phyloP scores from a whole-genome alignment of 2,113 vertebrate species.

The Bostrychus sinensis region DNA sequence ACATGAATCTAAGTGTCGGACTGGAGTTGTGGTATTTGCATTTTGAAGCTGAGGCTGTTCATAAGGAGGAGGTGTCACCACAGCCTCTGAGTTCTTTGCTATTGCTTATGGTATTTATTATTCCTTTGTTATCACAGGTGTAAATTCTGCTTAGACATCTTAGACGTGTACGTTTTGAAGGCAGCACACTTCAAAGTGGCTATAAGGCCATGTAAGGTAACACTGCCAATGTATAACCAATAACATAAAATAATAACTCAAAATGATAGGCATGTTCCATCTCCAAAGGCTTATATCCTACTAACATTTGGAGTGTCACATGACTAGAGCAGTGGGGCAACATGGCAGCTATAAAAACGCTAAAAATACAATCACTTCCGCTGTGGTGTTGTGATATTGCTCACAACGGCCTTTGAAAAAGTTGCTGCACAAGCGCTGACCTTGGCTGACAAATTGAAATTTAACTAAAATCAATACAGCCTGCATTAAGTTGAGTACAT shows the following conservation, averaged over 20 bases:
- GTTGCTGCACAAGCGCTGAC: neutral
- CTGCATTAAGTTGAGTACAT: no score
- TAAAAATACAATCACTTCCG: neutral
- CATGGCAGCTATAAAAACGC: conserved; percentile 14
- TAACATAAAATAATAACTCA: neutral
- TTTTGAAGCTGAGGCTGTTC: neutral
- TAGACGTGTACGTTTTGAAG: neutral
- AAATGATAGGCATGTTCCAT: no score
- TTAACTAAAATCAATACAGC: neutral
- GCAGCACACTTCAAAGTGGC: neutral
- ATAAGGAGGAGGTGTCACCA: neutral
- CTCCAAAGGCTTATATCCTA: neutral
- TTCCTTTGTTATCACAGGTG: neutral
- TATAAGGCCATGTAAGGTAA: no score
- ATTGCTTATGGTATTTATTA: neutral
- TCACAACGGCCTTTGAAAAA: neutral
- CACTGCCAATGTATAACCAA: neutral
- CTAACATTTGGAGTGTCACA: conserved; percentile 15
- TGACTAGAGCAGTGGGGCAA: conserved; percentile 7
- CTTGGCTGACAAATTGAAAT: neutral
- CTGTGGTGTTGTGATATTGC: neutral
- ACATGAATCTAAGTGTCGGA: conserved; percentile 21
- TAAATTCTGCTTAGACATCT: neutral
- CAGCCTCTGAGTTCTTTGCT: neutral
- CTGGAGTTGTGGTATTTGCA: conserved; percentile 10